Base-by-base conservation (phyloP, 2,888 invertebrate species). In the Ptychoptera albimana region DNA sequence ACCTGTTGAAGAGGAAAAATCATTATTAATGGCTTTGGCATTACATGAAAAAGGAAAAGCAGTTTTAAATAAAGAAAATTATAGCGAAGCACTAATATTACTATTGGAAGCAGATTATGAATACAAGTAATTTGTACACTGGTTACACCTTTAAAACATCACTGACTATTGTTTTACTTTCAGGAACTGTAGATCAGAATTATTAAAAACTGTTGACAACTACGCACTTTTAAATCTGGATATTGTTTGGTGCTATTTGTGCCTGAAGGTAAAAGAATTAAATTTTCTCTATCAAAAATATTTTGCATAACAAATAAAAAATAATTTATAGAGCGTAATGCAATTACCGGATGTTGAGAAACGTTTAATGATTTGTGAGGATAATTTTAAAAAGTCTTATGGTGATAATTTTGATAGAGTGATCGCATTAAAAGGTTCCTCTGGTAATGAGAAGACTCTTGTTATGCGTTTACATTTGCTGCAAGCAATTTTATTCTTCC, bases 201-300 rank as follows among this genome's bases (percentile, higher is more conserved):
- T 34, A 42, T 66, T 88, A 30, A 69, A 76, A 46, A 63, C 72
- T 0, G 85, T 86, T 9, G 88, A 88, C 64, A 89, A 89, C 64
- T 84, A 79, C 64, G 88, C 82, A 0, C 68, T 87, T 6, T 69
- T 88, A 31, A 85, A 86, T 63, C 66, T 89, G 55, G 88, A 89
- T 63, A 80, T 88, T 50, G 79, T 84, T n/a, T 89, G 89, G 88
- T 85, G 87, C 61, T 88, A 88, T 66, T 70, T 87, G 43, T 77
- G 79, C 55, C 69, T 89, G 16, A 63, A 62, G 50, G 59, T 59
- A 44, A 39, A 29, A 2, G 2, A 29, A 23, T 36, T n/a, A n/a
- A n/a, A n/a, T n/a, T n/a, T n/a, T n/a, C n/a, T 36, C 13, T 13
- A 11, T 11, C 8, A 11, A 11, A 36, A 13, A 36, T 6, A 15